Percentiles rank a stretch among this genome's conserved stretches.
These are phyloP conservation scores for Therioaphis trifolii DNA, from an alignment of 2,888 invertebrate genomes.

Conservation along the genomic window DNA sequence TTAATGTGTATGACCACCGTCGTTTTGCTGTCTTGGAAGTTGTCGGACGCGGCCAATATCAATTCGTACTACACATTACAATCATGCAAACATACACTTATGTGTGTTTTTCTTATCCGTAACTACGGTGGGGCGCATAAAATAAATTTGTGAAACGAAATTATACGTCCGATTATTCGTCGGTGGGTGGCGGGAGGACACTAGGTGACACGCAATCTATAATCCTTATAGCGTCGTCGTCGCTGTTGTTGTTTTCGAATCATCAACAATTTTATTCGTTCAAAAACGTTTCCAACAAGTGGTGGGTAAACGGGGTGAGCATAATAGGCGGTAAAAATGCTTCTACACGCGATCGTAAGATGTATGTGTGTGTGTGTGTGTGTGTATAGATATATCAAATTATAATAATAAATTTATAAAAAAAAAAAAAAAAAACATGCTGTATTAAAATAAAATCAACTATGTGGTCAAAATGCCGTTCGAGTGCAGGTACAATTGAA, in stretches of 20 bases:
- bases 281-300: too few relatives aligned
- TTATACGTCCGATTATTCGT: constrained; percentile 68
- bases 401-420: too few relatives aligned
- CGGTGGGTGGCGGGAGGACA: too few relatives aligned
- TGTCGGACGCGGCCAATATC: constrained; percentile 89
- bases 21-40: constrained; percentile 89
- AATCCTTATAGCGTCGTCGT: too few relatives aligned
- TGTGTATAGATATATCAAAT: too few relatives aligned
- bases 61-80: constrained; percentile 78
- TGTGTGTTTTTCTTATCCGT: constrained; percentile 24
- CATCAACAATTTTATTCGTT: too few relatives aligned
- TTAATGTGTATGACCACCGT: constrained; percentile 83
- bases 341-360: too few relatives aligned
- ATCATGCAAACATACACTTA: constrained; percentile 63
- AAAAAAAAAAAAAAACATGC: constrained; percentile 32
- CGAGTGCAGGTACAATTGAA: not conserved
- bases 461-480: not conserved
- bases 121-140: constrained; percentile 33
- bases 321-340: too few relatives aligned
- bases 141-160: constrained; percentile 65
- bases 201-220: too few relatives aligned
- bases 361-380: too few relatives aligned
- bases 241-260: too few relatives aligned
- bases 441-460: not conserved
- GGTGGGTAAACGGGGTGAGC: too few relatives aligned